Percentiles rank a stretch among this genome's conserved stretches.
Evolutionary conservation across 2,113 vertebrate genomes (phyloP).

Genomic region (Spermophilus dauricus): DNA sequence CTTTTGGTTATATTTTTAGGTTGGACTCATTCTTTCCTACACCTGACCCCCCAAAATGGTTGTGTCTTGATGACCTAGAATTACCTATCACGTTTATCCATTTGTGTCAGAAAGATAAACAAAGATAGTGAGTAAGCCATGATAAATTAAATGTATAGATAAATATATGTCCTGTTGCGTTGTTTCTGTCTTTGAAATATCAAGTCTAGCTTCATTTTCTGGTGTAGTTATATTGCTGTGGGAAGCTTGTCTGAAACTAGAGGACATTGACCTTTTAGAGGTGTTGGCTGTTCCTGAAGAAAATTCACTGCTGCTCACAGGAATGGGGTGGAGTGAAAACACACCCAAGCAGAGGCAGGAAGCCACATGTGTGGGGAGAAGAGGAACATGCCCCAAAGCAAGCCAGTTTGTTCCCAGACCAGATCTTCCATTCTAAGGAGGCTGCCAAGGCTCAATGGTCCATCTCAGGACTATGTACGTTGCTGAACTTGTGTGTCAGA

Average conservation of each 20-base stretch:
- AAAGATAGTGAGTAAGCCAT: slow-evolving; percentile 28
- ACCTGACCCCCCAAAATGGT: neutral
- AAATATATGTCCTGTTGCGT: neutral
- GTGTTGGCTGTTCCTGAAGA: slow-evolving; percentile 35
- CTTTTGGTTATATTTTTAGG: neutral
- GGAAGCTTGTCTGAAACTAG: slow-evolving; percentile 25
- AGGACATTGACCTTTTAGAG: slow-evolving; percentile 56
- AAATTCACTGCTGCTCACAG: slow-evolving; percentile 18
- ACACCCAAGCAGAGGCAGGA: slow-evolving; percentile 20
- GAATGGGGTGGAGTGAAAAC: slow-evolving; percentile 56
- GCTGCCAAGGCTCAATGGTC: neutral
- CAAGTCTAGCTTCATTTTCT: slow-evolving; percentile 63
- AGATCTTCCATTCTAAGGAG: slow-evolving; percentile 16
- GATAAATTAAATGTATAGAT: neutral
- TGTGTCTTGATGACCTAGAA: neutral
- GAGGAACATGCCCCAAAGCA: neutral
- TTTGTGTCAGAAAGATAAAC: slow-evolving; percentile 32
- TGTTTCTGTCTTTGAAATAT: slow-evolving; percentile 21
- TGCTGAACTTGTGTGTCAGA: neutral
- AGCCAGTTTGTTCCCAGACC: neutral
- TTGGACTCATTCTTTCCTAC: neutral
- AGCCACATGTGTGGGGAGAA: neutral
- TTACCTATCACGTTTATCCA: neutral
- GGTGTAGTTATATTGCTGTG: slow-evolving; percentile 24
- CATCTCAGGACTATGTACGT: neutral